A percentile compares a stretch with the other conserved stretches of the same genome.
phyloP scores from a whole-genome alignment of 2,888 invertebrate genomes.

The Trichacis sp. region DNA sequence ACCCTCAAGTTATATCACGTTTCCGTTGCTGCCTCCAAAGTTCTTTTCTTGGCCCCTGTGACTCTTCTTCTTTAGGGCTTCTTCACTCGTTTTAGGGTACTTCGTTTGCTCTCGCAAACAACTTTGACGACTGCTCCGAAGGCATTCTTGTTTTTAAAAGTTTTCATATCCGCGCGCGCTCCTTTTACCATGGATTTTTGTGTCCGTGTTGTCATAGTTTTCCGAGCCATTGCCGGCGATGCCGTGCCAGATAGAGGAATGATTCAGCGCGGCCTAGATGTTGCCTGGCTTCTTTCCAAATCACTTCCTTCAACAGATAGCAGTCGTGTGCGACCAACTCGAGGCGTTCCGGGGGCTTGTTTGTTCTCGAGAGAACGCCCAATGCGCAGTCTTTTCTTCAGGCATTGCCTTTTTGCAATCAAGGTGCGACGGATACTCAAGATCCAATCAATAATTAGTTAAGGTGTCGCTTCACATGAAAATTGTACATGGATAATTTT shows the following conservation, averaged over 20 bases:
- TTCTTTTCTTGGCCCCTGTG: constrained; percentile 16
- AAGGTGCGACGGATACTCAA: constrained; percentile 36
- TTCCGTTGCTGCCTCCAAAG: constrained; percentile 42
- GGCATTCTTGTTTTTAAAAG: constrained; percentile 27
- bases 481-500: too few relatives aligned
- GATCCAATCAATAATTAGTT: background rate
- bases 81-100: constrained; percentile 11
- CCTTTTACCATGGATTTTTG: constrained; percentile 12
- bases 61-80: constrained; percentile 5
- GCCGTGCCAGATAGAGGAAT: constrained; percentile 38
- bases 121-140: constrained; percentile 23
- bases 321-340: constrained; percentile 42
- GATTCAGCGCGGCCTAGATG: constrained; percentile 59
- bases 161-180: constrained; percentile 4
- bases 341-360: constrained; percentile 37
- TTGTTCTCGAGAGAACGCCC: constrained; percentile 47
- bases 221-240: constrained; percentile 23
- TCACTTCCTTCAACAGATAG: constrained; percentile 55
- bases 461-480: background rate
- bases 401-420: constrained; percentile 58
- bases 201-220: constrained; percentile 24
- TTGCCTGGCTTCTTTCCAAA: constrained; percentile 62
- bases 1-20: constrained; percentile 50
- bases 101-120: constrained; percentile 23
- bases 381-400: constrained; percentile 53